phyloP scores from a whole-genome alignment of 2,888 invertebrate genomes.

The Tupiocoris notatus region DNA sequence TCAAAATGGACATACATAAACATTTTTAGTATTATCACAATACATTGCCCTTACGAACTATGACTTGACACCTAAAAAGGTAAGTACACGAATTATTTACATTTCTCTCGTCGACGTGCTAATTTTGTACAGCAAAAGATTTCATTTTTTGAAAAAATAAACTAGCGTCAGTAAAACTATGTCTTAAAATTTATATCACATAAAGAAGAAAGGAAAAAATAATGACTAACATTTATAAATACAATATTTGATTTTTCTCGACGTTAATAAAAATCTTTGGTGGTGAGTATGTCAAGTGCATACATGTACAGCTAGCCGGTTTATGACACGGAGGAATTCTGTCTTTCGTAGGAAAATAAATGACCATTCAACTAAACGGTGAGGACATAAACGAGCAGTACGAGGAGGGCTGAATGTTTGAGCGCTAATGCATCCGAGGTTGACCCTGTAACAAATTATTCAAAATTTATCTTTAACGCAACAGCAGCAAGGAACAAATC shows the following conservation, averaged over 20 bases:
- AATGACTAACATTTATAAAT: conserved; percentile 17
- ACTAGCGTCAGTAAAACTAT: conserved; percentile 21
- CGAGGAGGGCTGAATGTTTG: conserved; percentile 16
- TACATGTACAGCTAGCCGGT: conserved; percentile 1
- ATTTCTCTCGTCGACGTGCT: conserved; percentile 3
- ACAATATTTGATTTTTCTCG: conserved; percentile 1
- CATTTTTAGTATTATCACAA: conserved; percentile 31
- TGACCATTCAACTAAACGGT: background rate
- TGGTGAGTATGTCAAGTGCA: background rate
- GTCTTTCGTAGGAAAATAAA: background rate
- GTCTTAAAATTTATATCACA: conserved; percentile 33
- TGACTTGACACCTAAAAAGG: conserved; percentile 26
- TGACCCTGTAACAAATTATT: conserved; percentile 17
- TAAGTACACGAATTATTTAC: conserved; percentile 31
- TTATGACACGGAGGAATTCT: conserved; percentile 8
- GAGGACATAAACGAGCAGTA: background rate
- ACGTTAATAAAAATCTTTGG: conserved; percentile 8
- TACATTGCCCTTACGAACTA: conserved; percentile 27
- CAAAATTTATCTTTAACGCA: no score
- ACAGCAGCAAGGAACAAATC: no score
- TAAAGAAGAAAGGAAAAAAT: conserved; percentile 31
- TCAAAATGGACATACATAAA: conserved; percentile 22
- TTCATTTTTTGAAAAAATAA: conserved; percentile 35
- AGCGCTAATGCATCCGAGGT: conserved; percentile 15
- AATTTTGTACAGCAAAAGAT: conserved; percentile 30